Conservation (phyloP, 2,797 vertebrate species). For the Psittacula derbiana region DNA sequence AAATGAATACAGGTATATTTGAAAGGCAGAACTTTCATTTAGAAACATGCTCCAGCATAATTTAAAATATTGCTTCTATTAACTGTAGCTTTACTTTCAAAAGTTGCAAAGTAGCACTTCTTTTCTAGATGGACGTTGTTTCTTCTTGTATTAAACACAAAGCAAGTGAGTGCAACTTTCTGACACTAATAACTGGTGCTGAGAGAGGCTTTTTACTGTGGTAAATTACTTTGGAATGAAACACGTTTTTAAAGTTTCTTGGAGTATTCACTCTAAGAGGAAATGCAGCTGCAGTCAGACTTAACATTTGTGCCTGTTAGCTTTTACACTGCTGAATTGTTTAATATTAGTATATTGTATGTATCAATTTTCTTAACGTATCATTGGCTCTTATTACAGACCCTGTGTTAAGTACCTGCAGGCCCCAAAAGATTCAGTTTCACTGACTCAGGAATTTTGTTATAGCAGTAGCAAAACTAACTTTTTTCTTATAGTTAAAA, state of each 20-base stretch:
- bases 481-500: not conserved
- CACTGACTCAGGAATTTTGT: not conserved
- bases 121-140: rapidly evolving
- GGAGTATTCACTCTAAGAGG: not conserved
- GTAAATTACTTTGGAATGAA: not conserved
- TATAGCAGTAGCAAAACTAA: not conserved
- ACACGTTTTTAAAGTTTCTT: not conserved
- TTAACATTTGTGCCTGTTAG: not conserved
- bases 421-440: not conserved
- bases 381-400: not conserved
- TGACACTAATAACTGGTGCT: not conserved
- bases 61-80: not conserved
- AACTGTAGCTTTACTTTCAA: not conserved
- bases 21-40: not conserved
- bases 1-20: not conserved
- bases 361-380: not conserved
- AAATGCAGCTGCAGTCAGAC: not conserved
- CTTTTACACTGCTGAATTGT: not conserved
- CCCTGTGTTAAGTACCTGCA: not conserved
- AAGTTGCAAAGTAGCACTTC: not conserved
- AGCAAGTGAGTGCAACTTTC: not conserved
- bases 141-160: not conserved
- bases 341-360: not conserved
- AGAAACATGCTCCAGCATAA: not conserved
- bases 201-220: not conserved